Evolutionary conservation across 1,140 invertebrate genomes (phyloP).

Genomic region (Chrysomallon squamiferum): DNA sequence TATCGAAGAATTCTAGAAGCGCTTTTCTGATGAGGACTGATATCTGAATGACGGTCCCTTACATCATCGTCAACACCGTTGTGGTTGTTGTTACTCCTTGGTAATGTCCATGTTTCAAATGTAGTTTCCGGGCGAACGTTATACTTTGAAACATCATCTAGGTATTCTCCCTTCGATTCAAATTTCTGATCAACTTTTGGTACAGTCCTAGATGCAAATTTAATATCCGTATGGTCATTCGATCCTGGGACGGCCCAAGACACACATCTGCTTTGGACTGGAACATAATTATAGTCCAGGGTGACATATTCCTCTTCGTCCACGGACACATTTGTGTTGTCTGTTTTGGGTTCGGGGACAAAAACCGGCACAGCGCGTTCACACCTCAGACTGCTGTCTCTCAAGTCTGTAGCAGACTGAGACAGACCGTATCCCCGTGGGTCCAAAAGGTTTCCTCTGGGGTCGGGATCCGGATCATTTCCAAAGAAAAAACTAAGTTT

Average conservation of each 20-base stretch:
- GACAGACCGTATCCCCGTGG: not conserved
- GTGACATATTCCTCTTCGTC: constrained; percentile 38
- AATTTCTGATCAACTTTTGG: no score
- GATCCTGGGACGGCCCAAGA: not conserved
- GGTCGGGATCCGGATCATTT: constrained; percentile 2
- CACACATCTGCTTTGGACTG: not conserved
- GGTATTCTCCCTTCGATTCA: no score
- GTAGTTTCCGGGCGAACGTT: no score
- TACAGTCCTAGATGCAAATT: no score
- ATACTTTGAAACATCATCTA: no score
- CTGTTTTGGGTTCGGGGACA: not conserved
- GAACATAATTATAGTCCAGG: constrained; percentile 34
- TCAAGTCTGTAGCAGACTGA: not conserved
- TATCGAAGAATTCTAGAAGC: no score
- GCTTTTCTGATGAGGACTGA: no score
- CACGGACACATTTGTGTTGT: constrained; percentile 9
- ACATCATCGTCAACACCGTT: no score
- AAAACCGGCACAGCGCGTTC: not conserved
- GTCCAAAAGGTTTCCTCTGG: not conserved
- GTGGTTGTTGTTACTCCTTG: no score
- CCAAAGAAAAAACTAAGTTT: constrained; percentile 8
- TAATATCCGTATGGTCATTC: no score
- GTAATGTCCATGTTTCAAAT: no score
- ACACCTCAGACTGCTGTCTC: not conserved
- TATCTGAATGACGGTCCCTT: no score